These are phyloP conservation scores for Scarus forsteni DNA, from an alignment of 2,797 vertebrate genomes.

Conservation along the genomic window DNA sequence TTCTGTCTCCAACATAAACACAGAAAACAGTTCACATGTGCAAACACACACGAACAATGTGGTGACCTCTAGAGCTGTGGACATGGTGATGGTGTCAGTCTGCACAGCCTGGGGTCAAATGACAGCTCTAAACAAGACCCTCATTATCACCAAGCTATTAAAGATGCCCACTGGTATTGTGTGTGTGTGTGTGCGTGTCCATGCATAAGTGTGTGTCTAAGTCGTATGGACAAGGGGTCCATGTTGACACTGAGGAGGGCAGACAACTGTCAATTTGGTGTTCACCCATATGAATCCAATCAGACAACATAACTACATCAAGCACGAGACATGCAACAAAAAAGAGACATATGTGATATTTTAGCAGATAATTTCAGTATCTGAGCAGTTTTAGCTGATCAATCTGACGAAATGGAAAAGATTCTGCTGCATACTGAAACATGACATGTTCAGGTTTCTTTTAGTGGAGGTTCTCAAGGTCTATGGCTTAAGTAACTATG, in stretches of 20 bases:
- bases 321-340: background rate
- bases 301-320: conserved; percentile 8
- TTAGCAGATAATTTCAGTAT: too few relatives aligned
- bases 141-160: conserved; percentile 77
- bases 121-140: conserved; percentile 79
- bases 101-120: conserved; percentile 69
- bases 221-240: conserved; percentile 24
- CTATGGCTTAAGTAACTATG: too few relatives aligned
- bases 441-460: too few relatives aligned
- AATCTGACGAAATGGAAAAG: too few relatives aligned
- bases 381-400: too few relatives aligned
- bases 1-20: conserved; percentile 13
- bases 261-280: conserved; percentile 71
- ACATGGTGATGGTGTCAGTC: conserved; percentile 64
- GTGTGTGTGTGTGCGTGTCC: conserved; percentile 20
- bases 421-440: too few relatives aligned
- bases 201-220: conserved; percentile 21
- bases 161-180: conserved; percentile 54
- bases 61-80: conserved; percentile 73
- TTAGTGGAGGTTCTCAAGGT: too few relatives aligned
- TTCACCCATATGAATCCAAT: conserved; percentile 29
- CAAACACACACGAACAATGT: conserved; percentile 17
- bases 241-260: conserved; percentile 57
- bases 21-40: background rate
- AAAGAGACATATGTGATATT: too few relatives aligned